These are phyloP conservation scores for Chalcosyrphus nemorum DNA, from an alignment of 2,888 invertebrate species.

Conservation along the genomic window DNA sequence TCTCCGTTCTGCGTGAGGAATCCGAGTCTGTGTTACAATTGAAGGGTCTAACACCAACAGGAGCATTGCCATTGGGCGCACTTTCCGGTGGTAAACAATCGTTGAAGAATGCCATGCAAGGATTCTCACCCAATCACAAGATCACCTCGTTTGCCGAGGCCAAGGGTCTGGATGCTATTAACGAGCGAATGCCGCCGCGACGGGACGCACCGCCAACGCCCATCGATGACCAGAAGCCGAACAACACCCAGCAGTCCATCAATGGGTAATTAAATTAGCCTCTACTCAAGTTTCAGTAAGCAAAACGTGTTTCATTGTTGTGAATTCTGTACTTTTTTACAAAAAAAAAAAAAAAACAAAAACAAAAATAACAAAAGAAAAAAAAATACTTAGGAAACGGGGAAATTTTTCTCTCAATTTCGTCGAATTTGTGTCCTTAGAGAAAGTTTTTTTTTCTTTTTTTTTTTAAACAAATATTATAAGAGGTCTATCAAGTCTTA, in stretches of 20 bases:
- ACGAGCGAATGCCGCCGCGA: slow-evolving; percentile 99
- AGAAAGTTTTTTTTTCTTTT: not conserved
- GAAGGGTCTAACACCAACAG: slow-evolving; percentile 99
- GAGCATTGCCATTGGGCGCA: slow-evolving; percentile 97
- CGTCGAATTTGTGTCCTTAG: slow-evolving; percentile 62
- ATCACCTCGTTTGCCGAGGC: slow-evolving; percentile 99
- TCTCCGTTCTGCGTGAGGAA: slow-evolving; percentile 99
- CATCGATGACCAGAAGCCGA: slow-evolving; percentile 77
- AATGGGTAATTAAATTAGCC: slow-evolving; percentile 65
- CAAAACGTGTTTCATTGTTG: slow-evolving; percentile 71
- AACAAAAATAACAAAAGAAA: no score
- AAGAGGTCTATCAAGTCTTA: slow-evolving; percentile 33
- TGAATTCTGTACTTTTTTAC: slow-evolving; percentile 63
- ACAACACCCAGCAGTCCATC: slow-evolving; percentile 61
- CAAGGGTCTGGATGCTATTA: slow-evolving; percentile 98
- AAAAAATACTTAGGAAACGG: slow-evolving; percentile 42
- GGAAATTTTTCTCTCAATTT: slow-evolving; percentile 39
- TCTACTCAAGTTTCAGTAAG: slow-evolving; percentile 58
- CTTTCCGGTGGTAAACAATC: slow-evolving; percentile 98
- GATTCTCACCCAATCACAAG: slow-evolving; percentile 98
- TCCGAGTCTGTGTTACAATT: slow-evolving; percentile 99
- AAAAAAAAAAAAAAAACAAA: no score
- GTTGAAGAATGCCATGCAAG: slow-evolving; percentile 96
- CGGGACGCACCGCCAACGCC: slow-evolving; percentile 91
- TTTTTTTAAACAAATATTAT: not conserved